A percentile compares a stretch with the other conserved stretches of the same genome.
These are phyloP conservation scores for Julus scandinavius DNA, from an alignment of 2,888 invertebrate species.

Conservation along the genomic window DNA sequence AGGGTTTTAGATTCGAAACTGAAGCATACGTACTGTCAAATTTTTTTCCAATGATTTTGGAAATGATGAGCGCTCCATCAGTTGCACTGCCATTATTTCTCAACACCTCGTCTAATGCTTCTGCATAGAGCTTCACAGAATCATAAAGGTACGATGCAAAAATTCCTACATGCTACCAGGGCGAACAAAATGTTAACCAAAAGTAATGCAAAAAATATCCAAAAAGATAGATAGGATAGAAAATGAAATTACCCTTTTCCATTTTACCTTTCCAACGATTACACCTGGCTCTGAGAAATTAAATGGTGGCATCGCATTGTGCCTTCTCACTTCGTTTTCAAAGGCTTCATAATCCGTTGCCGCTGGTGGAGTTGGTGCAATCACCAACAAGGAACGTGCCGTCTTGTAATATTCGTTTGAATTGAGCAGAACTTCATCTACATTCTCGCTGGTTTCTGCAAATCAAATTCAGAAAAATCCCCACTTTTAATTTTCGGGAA, in stretches of 20 bases:
- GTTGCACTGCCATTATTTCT: constrained; percentile 75
- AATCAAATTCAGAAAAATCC: neutral
- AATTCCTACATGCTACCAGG: constrained; percentile 75
- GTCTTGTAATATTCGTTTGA: constrained; percentile 60
- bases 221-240: neutral
- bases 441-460: neutral
- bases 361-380: constrained; percentile 85
- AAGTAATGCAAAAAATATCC: neutral
- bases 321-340: constrained; percentile 79
- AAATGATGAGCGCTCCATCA: constrained; percentile 77
- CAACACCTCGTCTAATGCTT: constrained; percentile 81
- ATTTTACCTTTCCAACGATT: constrained; percentile 47
- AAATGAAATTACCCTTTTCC: neutral
- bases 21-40: constrained; percentile 7
- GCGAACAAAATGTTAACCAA: neutral
- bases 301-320: constrained; percentile 83
- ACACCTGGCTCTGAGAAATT: constrained; percentile 75
- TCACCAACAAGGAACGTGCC: constrained; percentile 85
- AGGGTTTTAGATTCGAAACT: neutral
- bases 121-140: constrained; percentile 86
- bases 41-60: constrained; percentile 35
- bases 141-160: constrained; percentile 88
- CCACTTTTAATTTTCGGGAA: neutral
- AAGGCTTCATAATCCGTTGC: constrained; percentile 71
- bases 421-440: neutral